Evolutionary conservation across 2,797 vertebrate genomes (phyloP), one percentile per base, ranked within the genome.

Genomic region (Choloepus didactylus): DNA sequence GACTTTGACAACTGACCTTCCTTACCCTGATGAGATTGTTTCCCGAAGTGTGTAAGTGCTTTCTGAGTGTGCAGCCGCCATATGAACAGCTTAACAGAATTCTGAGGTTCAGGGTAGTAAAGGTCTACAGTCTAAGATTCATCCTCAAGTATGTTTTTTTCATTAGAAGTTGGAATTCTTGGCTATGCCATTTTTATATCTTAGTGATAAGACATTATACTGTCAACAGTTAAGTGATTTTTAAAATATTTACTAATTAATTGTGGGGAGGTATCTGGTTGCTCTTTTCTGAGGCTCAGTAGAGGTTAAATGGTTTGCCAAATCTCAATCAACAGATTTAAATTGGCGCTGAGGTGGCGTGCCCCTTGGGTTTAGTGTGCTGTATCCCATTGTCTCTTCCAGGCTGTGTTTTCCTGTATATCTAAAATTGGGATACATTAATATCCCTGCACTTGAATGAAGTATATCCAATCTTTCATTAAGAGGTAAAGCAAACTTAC

Each of bases 381-480:
- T 44, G 7, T 29, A 21, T 81, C 64, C 44, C 18, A 23, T 51
- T 83, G 64, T 67, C 56, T 62, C 35, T 80, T 87, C 6, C 2
- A 46, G 14, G 46, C 64, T 23, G 5, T 60, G 35, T 82, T 88
- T 85, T 49, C 54, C 66, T 75, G 31, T 25, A 76, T 89, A 29
- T 72, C 49, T 64, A 70, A 88, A 85, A 35, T 49, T 79, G 27
- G 49, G 70, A 60, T 76, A 14, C n/a, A 44, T 19, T 72, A n/a
- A 94, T 90, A 94, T 96, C 67, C 86, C 64, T 94, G n/a, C 38
- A 41, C 77, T 88, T 87, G 19, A 88, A n/a, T 66, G 25, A 82
- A 86, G 72, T 76, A 41, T 84, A 10, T 8, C 51, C 23, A n/a
- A 19, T 5, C 38, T 84, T 83, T 81, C 80, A 94, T 67, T 93